Evolutionary conservation across 2,888 invertebrate species (phyloP).

Genomic region (Stomorhina lunata): DNA sequence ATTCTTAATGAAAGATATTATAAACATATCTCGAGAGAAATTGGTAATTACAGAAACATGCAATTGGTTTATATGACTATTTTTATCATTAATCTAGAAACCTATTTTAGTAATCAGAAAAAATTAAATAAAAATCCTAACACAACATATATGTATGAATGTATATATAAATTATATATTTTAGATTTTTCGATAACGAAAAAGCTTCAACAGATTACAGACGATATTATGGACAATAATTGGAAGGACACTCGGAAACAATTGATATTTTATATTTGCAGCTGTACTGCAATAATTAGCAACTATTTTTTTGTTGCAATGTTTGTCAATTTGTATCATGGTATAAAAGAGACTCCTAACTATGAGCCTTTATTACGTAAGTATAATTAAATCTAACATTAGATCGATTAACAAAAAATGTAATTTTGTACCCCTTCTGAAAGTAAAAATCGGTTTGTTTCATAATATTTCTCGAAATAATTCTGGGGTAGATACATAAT

Average conservation of each 20-base stretch:
- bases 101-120: too few species aligned
- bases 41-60: too few species aligned
- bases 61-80: too few species aligned
- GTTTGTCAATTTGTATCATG: conserved; percentile 69
- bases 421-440: too few species aligned
- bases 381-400: too few species aligned
- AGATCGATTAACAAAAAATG: too few species aligned
- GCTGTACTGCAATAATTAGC: conserved; percentile 63
- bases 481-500: too few species aligned
- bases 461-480: too few species aligned
- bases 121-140: too few species aligned
- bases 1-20: not conserved
- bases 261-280: conserved; percentile 70
- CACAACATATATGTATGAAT: not conserved
- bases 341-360: conserved; percentile 60
- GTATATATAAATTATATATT: not conserved
- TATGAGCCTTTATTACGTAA: conserved; percentile 70
- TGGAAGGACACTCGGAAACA: conserved; percentile 72
- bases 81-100: too few species aligned
- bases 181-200: conserved; percentile 69
- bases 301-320: conserved; percentile 71
- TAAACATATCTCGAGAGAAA: too few species aligned
- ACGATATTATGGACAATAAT: conserved; percentile 67
- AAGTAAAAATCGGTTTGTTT: too few species aligned
- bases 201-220: conserved; percentile 67